Evolutionary conservation across 2,113 vertebrate species (phyloP).

Genomic region (Mesoclemmys tuberculata): DNA sequence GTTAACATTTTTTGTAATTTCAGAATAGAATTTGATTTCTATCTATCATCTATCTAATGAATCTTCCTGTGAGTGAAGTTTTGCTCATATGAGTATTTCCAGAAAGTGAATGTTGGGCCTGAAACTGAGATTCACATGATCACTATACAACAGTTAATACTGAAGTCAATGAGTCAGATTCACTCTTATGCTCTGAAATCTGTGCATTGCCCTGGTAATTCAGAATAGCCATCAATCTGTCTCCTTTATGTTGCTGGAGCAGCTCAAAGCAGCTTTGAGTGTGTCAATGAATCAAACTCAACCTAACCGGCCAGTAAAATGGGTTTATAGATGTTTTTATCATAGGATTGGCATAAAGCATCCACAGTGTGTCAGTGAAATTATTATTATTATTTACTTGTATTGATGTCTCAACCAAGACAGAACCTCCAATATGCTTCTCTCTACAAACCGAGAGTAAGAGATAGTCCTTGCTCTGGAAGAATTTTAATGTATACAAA

Average conservation of each 20-base stretch:
- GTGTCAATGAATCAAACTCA: neutral
- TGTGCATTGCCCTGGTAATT: neutral
- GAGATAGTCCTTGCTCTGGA: no score
- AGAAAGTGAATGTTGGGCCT: no score
- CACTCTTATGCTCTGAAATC: neutral
- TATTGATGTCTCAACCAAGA: no score
- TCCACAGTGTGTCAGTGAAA: neutral
- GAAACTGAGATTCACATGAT: no score
- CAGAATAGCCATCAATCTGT: neutral
- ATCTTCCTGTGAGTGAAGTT: no score
- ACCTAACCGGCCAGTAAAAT: neutral
- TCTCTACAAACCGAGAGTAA: no score
- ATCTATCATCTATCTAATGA: no score
- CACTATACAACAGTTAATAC: fast-evolving
- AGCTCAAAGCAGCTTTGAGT: neutral
- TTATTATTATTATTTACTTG: neutral
- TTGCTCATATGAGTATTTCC: no score
- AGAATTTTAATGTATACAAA: no score
- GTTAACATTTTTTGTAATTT: no score
- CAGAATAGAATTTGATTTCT: no score
- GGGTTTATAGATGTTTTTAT: neutral
- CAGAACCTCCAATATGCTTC: no score
- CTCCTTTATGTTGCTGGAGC: neutral
- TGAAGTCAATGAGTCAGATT: neutral
- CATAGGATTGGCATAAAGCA: neutral